A percentile compares a stretch with the other conserved stretches of the same genome.
Evolutionary conservation across 2,888 invertebrate species (phyloP).

Genomic region (Sinotaia quadrata): DNA sequence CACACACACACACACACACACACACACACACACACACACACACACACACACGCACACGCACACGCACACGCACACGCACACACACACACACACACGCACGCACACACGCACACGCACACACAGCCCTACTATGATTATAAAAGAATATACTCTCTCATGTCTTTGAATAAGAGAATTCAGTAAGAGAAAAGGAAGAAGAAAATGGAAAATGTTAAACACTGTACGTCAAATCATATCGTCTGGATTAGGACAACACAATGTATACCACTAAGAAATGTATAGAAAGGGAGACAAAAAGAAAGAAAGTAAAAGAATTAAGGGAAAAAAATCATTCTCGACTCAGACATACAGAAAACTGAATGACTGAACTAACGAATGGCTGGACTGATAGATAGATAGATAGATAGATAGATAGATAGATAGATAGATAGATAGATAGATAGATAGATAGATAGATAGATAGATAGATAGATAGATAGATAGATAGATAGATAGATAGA

Average conservation of each 20-base stretch:
- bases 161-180: too few relatives aligned
- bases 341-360: not conserved
- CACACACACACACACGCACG: not conserved
- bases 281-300: too few relatives aligned
- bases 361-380: not conserved
- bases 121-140: not conserved
- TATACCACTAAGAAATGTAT: too few relatives aligned
- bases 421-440: not conserved
- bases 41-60: not conserved
- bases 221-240: too few relatives aligned
- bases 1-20: not conserved
- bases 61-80: not conserved
- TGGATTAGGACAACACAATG: too few relatives aligned
- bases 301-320: too few relatives aligned
- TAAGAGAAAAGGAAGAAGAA: too few relatives aligned
- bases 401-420: not conserved
- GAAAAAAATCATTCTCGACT: not conserved
- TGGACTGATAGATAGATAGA: not conserved
- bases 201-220: too few relatives aligned
- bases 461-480: conserved; percentile 11
- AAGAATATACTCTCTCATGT: too few relatives aligned
- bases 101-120: not conserved
- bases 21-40: not conserved
- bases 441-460: not conserved
- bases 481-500: conserved; percentile 6